phyloP scores from a whole-genome alignment of 2,888 invertebrate genomes.

The Trachelus iudaicus region DNA sequence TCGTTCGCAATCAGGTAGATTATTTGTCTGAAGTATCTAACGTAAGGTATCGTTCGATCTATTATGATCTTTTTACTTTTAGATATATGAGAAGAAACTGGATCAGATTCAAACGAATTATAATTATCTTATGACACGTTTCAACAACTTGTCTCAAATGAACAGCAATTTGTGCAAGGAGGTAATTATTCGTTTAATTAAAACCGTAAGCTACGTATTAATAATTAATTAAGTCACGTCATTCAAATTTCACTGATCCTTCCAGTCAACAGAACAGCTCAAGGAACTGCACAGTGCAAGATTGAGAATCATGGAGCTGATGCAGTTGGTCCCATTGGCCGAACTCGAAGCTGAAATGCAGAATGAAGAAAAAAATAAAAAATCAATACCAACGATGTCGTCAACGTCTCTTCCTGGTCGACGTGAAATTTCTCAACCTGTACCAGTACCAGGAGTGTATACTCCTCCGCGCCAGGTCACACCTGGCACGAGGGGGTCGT shows the following conservation, averaged over 20 bases:
- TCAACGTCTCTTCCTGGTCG: not conserved
- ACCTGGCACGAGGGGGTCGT: not conserved
- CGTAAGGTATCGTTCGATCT: not conserved
- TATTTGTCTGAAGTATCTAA: not conserved
- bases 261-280: not conserved
- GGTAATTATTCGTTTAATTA: not conserved
- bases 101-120: not conserved
- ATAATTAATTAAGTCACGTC: not conserved
- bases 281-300: not conserved
- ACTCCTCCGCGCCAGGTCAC: not conserved
- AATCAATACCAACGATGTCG: not conserved
- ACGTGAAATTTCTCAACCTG: not conserved
- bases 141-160: not conserved
- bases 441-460: not conserved
- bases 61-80: not conserved
- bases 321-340: not conserved
- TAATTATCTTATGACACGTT: not conserved
- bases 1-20: not conserved
- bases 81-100: not conserved
- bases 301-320: not conserved
- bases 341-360: not conserved
- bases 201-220: not conserved
- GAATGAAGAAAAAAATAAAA: not conserved
- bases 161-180: not conserved
- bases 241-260: not conserved